Evolutionary conservation across 2,888 invertebrate genomes (phyloP), one percentile per base, ranked within the genome.

Genomic region (Hedychridium roseum): DNA sequence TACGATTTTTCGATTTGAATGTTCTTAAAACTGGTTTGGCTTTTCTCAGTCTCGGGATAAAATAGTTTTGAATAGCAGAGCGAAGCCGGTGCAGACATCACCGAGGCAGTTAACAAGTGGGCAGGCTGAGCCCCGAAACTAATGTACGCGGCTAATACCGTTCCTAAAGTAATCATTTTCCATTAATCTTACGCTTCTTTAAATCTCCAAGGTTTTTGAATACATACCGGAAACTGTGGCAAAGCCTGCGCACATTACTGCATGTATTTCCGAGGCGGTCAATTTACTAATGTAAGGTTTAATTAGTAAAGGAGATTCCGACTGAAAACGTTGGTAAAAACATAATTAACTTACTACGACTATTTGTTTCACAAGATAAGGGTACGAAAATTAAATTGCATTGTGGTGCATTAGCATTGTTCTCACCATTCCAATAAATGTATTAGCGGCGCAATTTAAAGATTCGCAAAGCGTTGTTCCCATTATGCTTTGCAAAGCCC

Each of bases 51-150:
- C 82, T 98, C 98, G 0, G 98, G 98, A 81, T 91, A 90, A 66
- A 96, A 84, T 0, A 99, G 82, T 78, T 98, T 98, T 7, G 95
- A 86, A 70, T 87, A 91, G 66, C 93, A 94, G 18, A 98, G 79
- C 0, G 97, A 91, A 0, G 95, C 94, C 0, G 97, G 97, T 0
- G 97, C 97, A 0, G 96, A 93, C 97, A 98, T 97, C 1, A 98
- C 90, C 53, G 93, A 92, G 0, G 97, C 93, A 0, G 96, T 93
- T 54, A 98, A 88, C 27, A 98, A 81, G 78, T 97, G 92, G 0
- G 91, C 86, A 0, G 97, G 88, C 37, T 89, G 85, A 0, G 95
- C 94, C 0, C 96, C 96, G 76, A 93, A 95, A 2, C 85, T 85
- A 42, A 97, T 92, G 76, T 96, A 98, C 0, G 96, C 93, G 0